Conservation (phyloP, 2,888 invertebrate genomes). For the Ashinkailepas kermadecensis region DNA sequence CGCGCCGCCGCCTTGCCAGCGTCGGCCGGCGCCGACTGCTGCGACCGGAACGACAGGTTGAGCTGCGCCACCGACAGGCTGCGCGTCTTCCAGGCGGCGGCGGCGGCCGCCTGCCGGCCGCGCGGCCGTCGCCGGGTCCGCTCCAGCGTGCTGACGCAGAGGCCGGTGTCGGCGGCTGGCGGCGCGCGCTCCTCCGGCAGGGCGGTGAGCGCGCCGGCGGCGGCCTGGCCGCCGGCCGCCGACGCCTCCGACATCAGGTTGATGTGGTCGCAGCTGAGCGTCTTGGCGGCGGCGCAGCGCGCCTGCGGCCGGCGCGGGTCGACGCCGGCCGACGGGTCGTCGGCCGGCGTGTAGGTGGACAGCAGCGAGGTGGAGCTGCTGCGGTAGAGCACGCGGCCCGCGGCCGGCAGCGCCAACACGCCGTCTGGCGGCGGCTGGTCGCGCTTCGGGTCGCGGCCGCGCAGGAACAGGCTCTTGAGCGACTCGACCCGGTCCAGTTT, state of each 20-base stretch:
- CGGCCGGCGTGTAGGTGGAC: slow-evolving; percentile 63
- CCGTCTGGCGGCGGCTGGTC: no score
- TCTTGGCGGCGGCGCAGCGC: background rate
- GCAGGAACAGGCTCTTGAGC: slow-evolving; percentile 6
- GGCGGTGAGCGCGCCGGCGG: background rate
- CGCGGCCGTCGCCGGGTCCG: slow-evolving; percentile 23
- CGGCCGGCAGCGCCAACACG: slow-evolving; percentile 25
- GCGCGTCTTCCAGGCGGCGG: background rate
- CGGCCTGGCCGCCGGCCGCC: background rate
- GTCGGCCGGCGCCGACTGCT: slow-evolving; percentile 32
- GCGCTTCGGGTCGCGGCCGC: background rate
- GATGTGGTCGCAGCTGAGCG: slow-evolving; percentile 8
- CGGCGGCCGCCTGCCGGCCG: background rate
- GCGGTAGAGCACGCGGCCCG: slow-evolving; percentile 50
- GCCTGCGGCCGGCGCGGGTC: slow-evolving; percentile 41
- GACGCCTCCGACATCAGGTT: slow-evolving; percentile 2
- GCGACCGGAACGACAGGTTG: slow-evolving; percentile 26
- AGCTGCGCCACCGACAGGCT: slow-evolving; percentile 12
- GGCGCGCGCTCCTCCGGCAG: background rate
- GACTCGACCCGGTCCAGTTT: slow-evolving; percentile 6
- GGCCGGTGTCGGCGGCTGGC: slow-evolving; percentile 1
- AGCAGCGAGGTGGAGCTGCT: slow-evolving; percentile 70
- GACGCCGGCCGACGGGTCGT: slow-evolving; percentile 70
- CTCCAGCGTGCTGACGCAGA: slow-evolving; percentile 4
- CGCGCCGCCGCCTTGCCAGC: slow-evolving; percentile 24